phyloP scores from a whole-genome alignment of 2,113 vertebrate species.

The Myotis yumanensis region DNA sequence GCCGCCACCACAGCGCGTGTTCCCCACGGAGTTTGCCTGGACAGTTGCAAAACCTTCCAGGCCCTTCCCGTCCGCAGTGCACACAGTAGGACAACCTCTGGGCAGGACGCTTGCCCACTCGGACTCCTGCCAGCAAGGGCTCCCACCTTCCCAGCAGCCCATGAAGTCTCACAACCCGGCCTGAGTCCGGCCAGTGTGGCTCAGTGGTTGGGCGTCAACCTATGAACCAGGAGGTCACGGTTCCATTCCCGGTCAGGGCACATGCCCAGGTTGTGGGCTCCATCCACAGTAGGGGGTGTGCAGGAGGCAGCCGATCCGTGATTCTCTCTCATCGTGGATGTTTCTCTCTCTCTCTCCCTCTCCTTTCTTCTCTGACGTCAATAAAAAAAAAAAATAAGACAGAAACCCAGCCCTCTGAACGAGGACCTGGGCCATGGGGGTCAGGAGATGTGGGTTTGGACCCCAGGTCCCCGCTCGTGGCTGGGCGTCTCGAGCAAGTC shows the following conservation, averaged over 20 bases:
- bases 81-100: background rate
- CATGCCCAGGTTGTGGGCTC: accelerated
- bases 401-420: background rate
- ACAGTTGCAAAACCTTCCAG: background rate
- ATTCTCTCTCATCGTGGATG: no score
- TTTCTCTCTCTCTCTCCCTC: no score
- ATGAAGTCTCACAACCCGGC: background rate
- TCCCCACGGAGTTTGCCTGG: background rate
- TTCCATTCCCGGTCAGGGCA: no score
- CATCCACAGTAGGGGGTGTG: no score
- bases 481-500: background rate
- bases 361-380: no score
- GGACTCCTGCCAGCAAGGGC: background rate
- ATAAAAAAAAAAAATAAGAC: background rate
- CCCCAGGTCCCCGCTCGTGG: background rate
- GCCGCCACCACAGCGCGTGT: background rate
- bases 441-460: no score
- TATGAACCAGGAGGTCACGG: no score
- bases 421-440: background rate
- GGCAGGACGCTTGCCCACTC: no score
- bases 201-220: no score
- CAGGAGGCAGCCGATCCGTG: no score
- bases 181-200: no score
- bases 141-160: background rate
- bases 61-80: background rate